Evolutionary conservation across 2,797 vertebrate genomes (phyloP), one percentile per base, ranked within the genome.

Genomic region (Pyrocephalus nanus): DNA sequence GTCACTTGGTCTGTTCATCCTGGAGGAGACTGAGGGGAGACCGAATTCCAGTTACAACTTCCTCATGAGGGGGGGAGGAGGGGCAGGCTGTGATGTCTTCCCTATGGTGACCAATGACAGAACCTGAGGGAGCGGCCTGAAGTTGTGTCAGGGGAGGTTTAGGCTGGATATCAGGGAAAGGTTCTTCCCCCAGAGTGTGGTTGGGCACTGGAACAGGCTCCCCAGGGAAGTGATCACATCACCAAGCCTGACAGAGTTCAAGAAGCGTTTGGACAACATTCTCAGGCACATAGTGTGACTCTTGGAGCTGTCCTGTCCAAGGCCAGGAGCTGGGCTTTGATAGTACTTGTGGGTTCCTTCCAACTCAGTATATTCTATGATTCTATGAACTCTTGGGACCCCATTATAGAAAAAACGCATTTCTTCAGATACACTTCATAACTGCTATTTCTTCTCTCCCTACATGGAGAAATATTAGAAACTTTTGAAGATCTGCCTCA

Each of bases 311-410:
- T 53, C 12, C 40, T 66, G 15, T 36, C 13, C 66, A 53, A 26
- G 34, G 10, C n/a, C 15, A 16, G 22, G 51, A 66, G 26, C 1
- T 77, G 51, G 21, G 9, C 36, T 43, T 55, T 3, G 8, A 0
- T 65, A 12, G 23, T 47, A 32, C 22, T 47, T 90, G 26, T 42
- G 40, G 6, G 26, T 72, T 42, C 19, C 22, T 78, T 54, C 22
- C 53, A 60, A 4, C 26, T 66, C 18, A 32, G 30, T 32, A 48
- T 66, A 29, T 60, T 60, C 22, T 29, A 29, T 66, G 34, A 34
- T 66, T 72, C 22, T 66, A 11, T 60, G 30, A 66, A 47, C 15
- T 60, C n/a, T 45, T 55, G 12, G 27, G 27, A 55, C 51, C 4
- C 15, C 25, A 8, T 32, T 83, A 38, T 5, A 66, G 36, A 48